Percentiles rank a stretch among this genome's conserved stretches.
phyloP scores from a whole-genome alignment of 1,140 invertebrate species.

The Neomicropteryx cornuta region DNA sequence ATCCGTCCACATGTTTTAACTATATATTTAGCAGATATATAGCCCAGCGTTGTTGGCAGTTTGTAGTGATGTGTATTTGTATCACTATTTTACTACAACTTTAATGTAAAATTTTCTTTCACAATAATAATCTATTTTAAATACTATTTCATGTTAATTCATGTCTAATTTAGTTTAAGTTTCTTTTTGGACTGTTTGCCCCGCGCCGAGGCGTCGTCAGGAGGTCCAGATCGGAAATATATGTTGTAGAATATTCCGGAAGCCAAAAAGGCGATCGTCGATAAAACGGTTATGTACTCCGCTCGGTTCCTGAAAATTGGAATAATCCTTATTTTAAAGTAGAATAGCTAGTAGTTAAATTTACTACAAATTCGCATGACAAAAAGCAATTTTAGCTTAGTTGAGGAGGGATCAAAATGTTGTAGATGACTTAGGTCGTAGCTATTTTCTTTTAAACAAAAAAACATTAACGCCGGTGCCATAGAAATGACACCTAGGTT shows the following conservation, averaged over 20 bases:
- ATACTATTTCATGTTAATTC: slow-evolving; percentile 1
- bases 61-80: no score
- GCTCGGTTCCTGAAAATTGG: slow-evolving; percentile 44
- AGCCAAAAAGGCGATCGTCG: slow-evolving; percentile 39
- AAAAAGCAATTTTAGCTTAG: no score
- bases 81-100: no score
- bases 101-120: no score
- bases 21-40: no score
- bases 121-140: no score
- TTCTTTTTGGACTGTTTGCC: slow-evolving; percentile 3
- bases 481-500: no score
- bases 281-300: slow-evolving; percentile 55
- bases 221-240: no score
- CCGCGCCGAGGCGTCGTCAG: not conserved
- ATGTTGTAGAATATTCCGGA: slow-evolving; percentile 36
- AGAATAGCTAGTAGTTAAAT: not conserved
- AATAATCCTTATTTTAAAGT: slow-evolving; percentile 3
- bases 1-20: no score
- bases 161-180: slow-evolving; percentile 4
- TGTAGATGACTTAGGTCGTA: no score
- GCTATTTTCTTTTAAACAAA: slow-evolving; percentile 4
- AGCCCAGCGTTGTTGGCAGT: no score
- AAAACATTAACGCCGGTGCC: not conserved
- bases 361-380: not conserved
- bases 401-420: no score